These are phyloP conservation scores for Micoletzkya japonica DNA, from an alignment of 2,888 invertebrate genomes.

Conservation along the genomic window DNA sequence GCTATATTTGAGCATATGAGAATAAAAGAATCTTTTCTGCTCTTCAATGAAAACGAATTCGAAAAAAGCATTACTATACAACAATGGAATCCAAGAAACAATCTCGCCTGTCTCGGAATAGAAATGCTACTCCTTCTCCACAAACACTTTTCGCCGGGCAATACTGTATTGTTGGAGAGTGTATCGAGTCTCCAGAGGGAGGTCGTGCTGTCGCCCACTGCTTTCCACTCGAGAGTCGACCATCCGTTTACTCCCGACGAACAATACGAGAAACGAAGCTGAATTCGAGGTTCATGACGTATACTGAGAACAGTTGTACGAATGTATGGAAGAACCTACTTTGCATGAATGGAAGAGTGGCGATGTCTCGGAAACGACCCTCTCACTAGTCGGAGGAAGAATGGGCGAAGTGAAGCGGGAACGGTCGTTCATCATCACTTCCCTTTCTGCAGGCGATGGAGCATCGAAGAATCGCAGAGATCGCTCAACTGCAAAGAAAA, in stretches of 20 bases:
- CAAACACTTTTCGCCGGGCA: not conserved
- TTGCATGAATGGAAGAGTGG: not conserved
- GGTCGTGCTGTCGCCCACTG: not conserved
- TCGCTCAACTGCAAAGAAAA: too few species aligned
- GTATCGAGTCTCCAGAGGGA: not conserved
- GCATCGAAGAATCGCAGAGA: too few species aligned
- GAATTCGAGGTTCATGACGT: not conserved
- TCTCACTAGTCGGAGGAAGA: not conserved
- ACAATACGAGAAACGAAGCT: constrained; percentile 24
- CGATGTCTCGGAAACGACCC: not conserved
- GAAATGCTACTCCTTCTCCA: constrained; percentile 10
- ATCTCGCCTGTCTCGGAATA: not conserved
- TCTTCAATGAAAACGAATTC: too few species aligned
- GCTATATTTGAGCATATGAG: too few species aligned
- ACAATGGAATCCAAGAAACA: too few species aligned
- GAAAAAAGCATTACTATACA: too few species aligned
- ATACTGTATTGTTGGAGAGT: not conserved
- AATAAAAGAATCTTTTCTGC: too few species aligned
- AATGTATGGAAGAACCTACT: not conserved
- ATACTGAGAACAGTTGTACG: not conserved
- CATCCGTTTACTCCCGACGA: not conserved
- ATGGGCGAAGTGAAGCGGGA: too few species aligned
- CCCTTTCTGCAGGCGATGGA: too few species aligned
- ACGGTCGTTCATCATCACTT: too few species aligned
- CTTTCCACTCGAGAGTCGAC: not conserved